These are phyloP conservation scores for Solen grandis DNA, from an alignment of 1,140 invertebrate species.

Conservation along the genomic window DNA sequence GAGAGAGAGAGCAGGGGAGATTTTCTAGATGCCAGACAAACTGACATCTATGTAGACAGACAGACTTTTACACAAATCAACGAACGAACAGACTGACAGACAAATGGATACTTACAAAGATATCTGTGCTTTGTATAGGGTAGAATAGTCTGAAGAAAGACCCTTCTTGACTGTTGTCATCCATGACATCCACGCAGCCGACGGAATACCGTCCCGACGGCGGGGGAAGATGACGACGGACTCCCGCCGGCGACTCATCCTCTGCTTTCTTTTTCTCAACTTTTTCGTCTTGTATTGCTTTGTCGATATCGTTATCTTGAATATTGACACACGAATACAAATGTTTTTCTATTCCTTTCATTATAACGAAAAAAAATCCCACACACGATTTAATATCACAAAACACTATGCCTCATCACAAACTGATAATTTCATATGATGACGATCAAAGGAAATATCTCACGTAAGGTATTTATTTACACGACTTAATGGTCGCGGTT, in stretches of 20 bases:
- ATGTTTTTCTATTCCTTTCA: too few species aligned
- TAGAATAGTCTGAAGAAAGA: constrained; percentile 74
- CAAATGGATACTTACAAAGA: constrained; percentile 58
- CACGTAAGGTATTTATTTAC: too few species aligned
- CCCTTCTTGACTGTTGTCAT: constrained; percentile 63
- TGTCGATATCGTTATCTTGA: not conserved
- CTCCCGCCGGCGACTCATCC: constrained; percentile 28
- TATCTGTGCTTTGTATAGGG: constrained; percentile 67
- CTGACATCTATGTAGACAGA: constrained; percentile 18
- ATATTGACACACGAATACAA: not conserved
- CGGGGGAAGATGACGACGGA: constrained; percentile 69
- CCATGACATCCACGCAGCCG: constrained; percentile 76
- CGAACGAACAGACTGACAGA: not conserved
- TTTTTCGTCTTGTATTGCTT: not conserved
- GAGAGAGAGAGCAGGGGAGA: too few species aligned
- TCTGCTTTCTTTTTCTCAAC: not conserved
- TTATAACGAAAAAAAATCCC: too few species aligned
- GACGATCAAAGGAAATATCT: too few species aligned
- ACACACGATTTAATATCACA: too few species aligned
- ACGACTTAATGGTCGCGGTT: too few species aligned
- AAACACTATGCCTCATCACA: too few species aligned
- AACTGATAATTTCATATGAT: too few species aligned
- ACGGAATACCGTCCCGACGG: constrained; percentile 71
- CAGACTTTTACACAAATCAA: not conserved
- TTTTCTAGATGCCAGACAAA: too few species aligned